These are phyloP conservation scores for Synchiropus splendidus DNA, from an alignment of 2,113 vertebrate genomes.

Conservation along the genomic window DNA sequence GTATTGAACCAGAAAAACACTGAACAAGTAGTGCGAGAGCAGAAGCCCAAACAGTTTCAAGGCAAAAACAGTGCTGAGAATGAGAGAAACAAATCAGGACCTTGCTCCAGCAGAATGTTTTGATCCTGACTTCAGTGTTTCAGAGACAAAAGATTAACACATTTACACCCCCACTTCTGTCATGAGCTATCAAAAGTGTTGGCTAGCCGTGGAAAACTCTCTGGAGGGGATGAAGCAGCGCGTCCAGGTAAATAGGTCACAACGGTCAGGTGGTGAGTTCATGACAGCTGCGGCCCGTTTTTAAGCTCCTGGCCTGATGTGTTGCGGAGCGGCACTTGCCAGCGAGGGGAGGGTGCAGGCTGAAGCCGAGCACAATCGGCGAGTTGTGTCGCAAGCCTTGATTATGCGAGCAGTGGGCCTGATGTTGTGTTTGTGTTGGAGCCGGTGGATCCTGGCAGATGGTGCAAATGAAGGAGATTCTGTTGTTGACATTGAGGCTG, in stretches of 20 bases:
- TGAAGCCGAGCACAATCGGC: conserved; percentile 39
- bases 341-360: conserved; percentile 18
- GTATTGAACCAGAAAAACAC: too few species aligned
- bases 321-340: conserved; percentile 2
- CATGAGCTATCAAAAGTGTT: too few species aligned
- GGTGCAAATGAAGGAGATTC: conserved; percentile 60
- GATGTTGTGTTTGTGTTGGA: conserved; percentile 65
- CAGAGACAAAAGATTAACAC: too few species aligned
- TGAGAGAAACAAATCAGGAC: too few species aligned
- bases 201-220: too few species aligned
- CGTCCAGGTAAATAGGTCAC: conserved; percentile 30
- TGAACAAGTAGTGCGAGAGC: too few species aligned
- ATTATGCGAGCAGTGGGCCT: conserved; percentile 40
- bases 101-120: too few species aligned
- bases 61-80: too few species aligned
- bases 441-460: conserved; percentile 53
- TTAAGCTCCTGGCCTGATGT: conserved; percentile 30
- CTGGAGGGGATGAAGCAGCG: conserved; percentile 4
- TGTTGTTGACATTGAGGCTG: conserved; percentile 29
- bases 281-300: conserved; percentile 18
- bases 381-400: conserved; percentile 49
- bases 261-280: conserved; percentile 11
- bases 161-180: too few species aligned
- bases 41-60: too few species aligned
- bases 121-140: too few species aligned